Evolutionary conservation across 2,797 vertebrate genomes (phyloP).

Genomic region (Eupleurogrammus muticus): DNA sequence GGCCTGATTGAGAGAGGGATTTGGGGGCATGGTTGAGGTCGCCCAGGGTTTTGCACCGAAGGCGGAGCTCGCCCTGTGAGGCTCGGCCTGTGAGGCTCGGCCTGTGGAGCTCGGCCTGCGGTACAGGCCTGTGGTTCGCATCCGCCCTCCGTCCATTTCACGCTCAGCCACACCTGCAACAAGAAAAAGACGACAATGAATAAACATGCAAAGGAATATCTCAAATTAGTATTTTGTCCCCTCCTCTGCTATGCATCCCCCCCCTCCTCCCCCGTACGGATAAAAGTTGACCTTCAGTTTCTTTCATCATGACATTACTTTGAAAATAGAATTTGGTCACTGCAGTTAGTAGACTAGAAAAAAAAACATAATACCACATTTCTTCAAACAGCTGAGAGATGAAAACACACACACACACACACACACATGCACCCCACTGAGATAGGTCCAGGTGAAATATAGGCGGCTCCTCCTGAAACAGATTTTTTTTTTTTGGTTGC

Average conservation of each 20-base stretch:
- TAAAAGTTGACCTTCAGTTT: constrained; percentile 42
- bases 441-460: constrained; percentile 52
- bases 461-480: constrained; percentile 29
- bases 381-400: constrained; percentile 35
- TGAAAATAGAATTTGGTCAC: constrained; percentile 38
- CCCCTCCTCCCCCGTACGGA: constrained; percentile 1
- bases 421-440: constrained; percentile 15
- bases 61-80: constrained; percentile 38
- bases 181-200: constrained; percentile 3
- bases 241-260: neutral
- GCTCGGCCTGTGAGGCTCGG: no score
- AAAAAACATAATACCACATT: neutral
- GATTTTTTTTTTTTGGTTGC: constrained; percentile 55
- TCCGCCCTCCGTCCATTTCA: no score
- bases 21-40: constrained; percentile 42
- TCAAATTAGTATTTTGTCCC: constrained; percentile 8
- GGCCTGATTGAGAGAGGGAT: constrained; percentile 64
- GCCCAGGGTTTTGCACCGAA: constrained; percentile 56
- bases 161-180: neutral
- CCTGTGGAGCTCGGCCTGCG: no score
- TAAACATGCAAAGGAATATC: neutral
- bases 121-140: constrained; percentile 45
- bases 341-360: constrained; percentile 8
- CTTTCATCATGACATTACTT: constrained; percentile 40
- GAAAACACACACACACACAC: constrained; percentile 22